Evolutionary conservation across 1,140 invertebrate species (phyloP).

Genomic region (Drosophila truncata): DNA sequence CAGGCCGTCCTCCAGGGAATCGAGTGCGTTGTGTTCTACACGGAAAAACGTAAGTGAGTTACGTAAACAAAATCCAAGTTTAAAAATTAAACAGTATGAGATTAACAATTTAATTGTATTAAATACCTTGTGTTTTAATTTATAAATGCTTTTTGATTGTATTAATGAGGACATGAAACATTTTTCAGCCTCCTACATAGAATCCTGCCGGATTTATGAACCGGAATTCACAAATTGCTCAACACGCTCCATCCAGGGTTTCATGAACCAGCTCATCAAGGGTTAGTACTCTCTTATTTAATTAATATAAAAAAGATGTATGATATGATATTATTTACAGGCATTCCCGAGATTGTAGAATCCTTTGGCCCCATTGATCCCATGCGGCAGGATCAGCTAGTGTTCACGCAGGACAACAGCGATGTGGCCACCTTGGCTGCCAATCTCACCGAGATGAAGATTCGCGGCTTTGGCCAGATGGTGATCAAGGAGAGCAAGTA

Average conservation of each 20-base stretch:
- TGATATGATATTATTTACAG: slow-evolving; percentile 11
- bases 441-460: slow-evolving; percentile 87
- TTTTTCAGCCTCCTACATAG: slow-evolving; percentile 87
- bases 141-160: neutral
- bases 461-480: slow-evolving; percentile 88
- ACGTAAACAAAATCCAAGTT: neutral
- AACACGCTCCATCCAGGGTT: slow-evolving; percentile 86
- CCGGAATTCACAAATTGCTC: slow-evolving; percentile 88
- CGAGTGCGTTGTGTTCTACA: slow-evolving; percentile 48
- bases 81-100: too few species aligned
- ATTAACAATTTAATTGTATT: slow-evolving; percentile 11
- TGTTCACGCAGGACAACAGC: slow-evolving; percentile 69
- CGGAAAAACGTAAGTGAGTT: slow-evolving; percentile 69
- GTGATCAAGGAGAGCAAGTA: slow-evolving; percentile 87
- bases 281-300: slow-evolving; percentile 21
- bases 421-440: slow-evolving; percentile 88
- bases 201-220: slow-evolving; percentile 88
- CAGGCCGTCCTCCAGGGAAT: slow-evolving; percentile 88
- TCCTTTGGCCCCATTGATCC: slow-evolving; percentile 83
- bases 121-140: neutral
- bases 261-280: slow-evolving; percentile 87
- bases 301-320: neutral
- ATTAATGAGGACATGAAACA: neutral
- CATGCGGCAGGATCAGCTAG: slow-evolving; percentile 62
- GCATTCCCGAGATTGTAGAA: slow-evolving; percentile 63